Evolutionary conservation across 2,113 vertebrate species (phyloP).

Genomic region (Anser cygnoides): DNA sequence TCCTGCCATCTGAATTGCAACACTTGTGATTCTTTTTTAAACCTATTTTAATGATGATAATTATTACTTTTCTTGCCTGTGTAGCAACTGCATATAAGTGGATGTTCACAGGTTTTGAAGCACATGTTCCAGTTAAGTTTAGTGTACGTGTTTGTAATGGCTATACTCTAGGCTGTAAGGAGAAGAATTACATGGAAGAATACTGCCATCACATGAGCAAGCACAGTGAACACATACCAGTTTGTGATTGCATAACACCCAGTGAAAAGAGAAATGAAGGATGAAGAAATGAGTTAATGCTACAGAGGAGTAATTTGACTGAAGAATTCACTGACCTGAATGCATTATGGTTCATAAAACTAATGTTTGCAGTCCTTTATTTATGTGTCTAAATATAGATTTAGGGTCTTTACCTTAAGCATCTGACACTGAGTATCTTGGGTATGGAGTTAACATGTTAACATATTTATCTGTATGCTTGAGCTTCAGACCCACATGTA

Average conservation of each 20-base stretch:
- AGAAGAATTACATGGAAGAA: neutral
- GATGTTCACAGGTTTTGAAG: neutral
- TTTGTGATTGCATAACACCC: neutral
- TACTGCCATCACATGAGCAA: neutral
- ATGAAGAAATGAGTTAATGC: slow-evolving; percentile 22
- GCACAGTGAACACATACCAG: neutral
- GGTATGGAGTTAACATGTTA: neutral
- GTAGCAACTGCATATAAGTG: neutral
- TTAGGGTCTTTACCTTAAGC: neutral
- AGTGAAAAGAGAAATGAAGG: neutral
- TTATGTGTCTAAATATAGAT: neutral
- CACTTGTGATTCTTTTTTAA: neutral
- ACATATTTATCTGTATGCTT: neutral
- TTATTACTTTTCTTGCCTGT: neutral
- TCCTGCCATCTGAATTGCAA: neutral
- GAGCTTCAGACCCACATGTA: neutral
- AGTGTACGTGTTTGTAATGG: neutral
- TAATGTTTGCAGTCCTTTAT: neutral
- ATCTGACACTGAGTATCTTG: neutral
- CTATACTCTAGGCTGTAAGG: neutral
- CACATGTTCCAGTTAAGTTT: neutral
- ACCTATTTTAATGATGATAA: neutral
- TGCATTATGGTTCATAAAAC: neutral
- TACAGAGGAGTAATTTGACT: slow-evolving; percentile 7
- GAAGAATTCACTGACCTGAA: slow-evolving; percentile 18